These are phyloP conservation scores for Stramonita haemastoma DNA, from an alignment of 2,888 invertebrate genomes.

Conservation along the genomic window DNA sequence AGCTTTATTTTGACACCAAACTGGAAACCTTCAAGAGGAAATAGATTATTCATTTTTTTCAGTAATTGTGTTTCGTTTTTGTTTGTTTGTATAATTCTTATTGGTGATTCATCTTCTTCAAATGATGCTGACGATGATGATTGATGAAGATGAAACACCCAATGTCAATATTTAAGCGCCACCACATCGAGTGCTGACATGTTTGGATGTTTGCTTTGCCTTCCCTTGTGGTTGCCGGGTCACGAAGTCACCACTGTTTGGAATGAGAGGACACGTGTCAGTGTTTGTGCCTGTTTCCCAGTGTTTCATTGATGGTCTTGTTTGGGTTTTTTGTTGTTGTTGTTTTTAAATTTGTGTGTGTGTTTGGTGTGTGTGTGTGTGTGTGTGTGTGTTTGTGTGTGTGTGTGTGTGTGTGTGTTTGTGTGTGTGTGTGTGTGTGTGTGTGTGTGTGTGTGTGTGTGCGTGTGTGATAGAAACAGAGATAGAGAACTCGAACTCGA, in stretches of 20 bases:
- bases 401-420: background rate
- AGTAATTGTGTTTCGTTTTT: no score
- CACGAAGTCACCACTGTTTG: background rate
- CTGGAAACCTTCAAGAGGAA: no score
- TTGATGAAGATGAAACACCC: no score
- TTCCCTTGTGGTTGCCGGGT: background rate
- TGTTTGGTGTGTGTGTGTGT: background rate
- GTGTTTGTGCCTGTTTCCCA: conserved; percentile 15
- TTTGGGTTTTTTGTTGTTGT: background rate
- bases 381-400: background rate
- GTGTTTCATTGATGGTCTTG: background rate
- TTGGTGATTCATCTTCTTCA: no score
- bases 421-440: conserved; percentile 18
- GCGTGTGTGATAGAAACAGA: no score
- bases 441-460: background rate
- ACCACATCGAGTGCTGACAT: background rate
- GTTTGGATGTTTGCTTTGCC: background rate
- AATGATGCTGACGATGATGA: no score
- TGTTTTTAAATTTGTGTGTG: background rate
- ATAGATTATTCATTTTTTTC: no score
- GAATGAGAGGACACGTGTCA: background rate
- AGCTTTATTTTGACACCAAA: no score
- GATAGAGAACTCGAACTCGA: no score
- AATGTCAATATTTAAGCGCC: no score
- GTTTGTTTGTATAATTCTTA: no score